These are phyloP conservation scores for Augiades crinisus DNA, from an alignment of 2,888 invertebrate species.

Conservation along the genomic window DNA sequence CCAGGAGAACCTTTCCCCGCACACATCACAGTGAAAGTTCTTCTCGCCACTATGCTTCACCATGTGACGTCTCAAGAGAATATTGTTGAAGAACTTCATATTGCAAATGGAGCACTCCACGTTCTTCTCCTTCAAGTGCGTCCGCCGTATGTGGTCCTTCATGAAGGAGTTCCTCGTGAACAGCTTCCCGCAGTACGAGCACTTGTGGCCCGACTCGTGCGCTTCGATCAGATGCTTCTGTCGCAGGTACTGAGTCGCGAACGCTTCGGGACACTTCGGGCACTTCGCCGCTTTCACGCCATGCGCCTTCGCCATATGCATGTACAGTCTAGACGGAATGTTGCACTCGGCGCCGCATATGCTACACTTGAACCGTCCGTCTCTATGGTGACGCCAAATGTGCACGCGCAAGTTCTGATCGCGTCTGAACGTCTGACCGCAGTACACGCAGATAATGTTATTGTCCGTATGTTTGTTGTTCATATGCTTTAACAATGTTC, in stretches of 20 bases:
- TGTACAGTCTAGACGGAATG: slow-evolving; percentile 69
- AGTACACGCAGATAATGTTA: slow-evolving; percentile 72
- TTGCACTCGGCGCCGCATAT: slow-evolving; percentile 67
- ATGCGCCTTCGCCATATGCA: slow-evolving; percentile 72
- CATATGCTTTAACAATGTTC: slow-evolving; percentile 68
- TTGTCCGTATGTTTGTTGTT: slow-evolving; percentile 70
- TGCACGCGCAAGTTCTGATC: slow-evolving; percentile 72
- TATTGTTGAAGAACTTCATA: slow-evolving; percentile 73
- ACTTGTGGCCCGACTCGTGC: slow-evolving; percentile 70
- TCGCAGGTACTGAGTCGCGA: slow-evolving; percentile 75
- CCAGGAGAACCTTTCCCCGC: slow-evolving; percentile 82
- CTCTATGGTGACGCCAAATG: slow-evolving; percentile 69
- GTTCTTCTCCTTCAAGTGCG: slow-evolving; percentile 71
- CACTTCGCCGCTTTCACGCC: slow-evolving; percentile 73
- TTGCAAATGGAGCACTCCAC: slow-evolving; percentile 68
- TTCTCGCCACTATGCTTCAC: slow-evolving; percentile 77
- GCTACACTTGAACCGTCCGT: slow-evolving; percentile 64
- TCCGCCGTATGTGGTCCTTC: slow-evolving; percentile 64
- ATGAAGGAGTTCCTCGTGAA: slow-evolving; percentile 68
- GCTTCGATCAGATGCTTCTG: slow-evolving; percentile 78
- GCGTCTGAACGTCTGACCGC: slow-evolving; percentile 66
- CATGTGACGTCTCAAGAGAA: slow-evolving; percentile 65
- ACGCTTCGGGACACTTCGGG: slow-evolving; percentile 64
- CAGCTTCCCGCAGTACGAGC: slow-evolving; percentile 64
- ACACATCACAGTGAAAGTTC: slow-evolving; percentile 82